Evolutionary conservation across 2,888 invertebrate species (phyloP).

Genomic region (Diarsia mendica): DNA sequence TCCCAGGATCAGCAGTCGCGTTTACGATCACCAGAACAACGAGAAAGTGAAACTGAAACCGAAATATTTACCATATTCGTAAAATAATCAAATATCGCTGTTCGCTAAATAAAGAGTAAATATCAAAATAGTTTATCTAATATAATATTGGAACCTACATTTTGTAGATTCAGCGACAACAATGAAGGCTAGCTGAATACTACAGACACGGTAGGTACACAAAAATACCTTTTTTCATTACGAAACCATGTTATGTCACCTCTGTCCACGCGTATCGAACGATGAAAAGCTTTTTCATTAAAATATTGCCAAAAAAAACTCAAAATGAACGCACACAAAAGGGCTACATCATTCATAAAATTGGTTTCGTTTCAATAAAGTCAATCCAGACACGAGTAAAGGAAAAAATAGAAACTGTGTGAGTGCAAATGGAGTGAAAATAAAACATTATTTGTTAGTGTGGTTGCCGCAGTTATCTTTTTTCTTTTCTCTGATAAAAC

Average conservation of each 20-base stretch:
- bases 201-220: neutral
- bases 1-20: no score
- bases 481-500: neutral
- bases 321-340: conserved; percentile 13
- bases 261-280: neutral
- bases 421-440: neutral
- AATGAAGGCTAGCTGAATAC: neutral
- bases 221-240: conserved; percentile 37
- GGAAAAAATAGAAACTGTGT: neutral
- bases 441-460: neutral
- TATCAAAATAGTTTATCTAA: neutral
- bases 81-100: no score
- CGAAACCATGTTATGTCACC: conserved; percentile 30
- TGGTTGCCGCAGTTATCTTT: neutral
- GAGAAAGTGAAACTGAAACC: no score
- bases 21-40: no score
- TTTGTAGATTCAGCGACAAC: neutral
- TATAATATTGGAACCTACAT: neutral
- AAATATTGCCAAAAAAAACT: conserved; percentile 27
- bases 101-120: no score
- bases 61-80: no score
- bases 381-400: neutral
- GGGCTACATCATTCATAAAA: conserved; percentile 16
- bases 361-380: conserved; percentile 31
- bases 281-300: conserved; percentile 25